A percentile compares a stretch with the other conserved stretches of the same genome.
Conservation (phyloP, 2,113 vertebrate genomes). For the Lates calcarifer region DNA sequence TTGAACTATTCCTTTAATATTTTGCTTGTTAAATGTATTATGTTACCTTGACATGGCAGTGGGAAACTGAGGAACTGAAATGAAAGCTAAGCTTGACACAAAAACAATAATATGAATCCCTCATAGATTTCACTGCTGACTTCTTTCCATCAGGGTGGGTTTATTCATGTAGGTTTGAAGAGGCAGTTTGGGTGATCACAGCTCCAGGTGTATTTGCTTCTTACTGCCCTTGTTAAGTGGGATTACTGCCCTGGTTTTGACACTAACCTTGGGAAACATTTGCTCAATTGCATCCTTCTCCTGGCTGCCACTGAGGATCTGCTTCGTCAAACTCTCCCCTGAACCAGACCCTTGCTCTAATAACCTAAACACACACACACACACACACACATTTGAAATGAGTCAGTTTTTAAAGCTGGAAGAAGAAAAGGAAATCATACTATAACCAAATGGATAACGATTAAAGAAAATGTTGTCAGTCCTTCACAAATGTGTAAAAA, state of each 20-base stretch:
- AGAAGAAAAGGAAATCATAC: constrained; percentile 2
- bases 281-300: constrained; percentile 67
- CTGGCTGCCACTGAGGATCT: constrained; percentile 48
- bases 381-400: background rate
- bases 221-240: constrained; percentile 48
- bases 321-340: background rate
- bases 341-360: constrained; percentile 20
- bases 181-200: constrained; percentile 35
- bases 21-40: background rate
- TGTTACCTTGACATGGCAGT: too few species aligned
- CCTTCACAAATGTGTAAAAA: constrained; percentile 26
- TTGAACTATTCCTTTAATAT: background rate
- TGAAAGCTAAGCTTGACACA: background rate
- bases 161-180: constrained; percentile 26
- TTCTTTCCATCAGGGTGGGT: constrained; percentile 4
- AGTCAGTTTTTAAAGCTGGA: background rate
- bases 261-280: constrained; percentile 83
- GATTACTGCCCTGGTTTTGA: constrained; percentile 70
- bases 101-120: background rate
- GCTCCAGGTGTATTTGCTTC: constrained; percentile 76
- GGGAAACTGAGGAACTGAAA: background rate
- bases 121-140: background rate
- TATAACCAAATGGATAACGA: background rate
- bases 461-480: background rate
- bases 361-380: constrained; percentile 33